Conservation (phyloP, 2,888 invertebrate genomes). For the Autographa pulchrina region DNA sequence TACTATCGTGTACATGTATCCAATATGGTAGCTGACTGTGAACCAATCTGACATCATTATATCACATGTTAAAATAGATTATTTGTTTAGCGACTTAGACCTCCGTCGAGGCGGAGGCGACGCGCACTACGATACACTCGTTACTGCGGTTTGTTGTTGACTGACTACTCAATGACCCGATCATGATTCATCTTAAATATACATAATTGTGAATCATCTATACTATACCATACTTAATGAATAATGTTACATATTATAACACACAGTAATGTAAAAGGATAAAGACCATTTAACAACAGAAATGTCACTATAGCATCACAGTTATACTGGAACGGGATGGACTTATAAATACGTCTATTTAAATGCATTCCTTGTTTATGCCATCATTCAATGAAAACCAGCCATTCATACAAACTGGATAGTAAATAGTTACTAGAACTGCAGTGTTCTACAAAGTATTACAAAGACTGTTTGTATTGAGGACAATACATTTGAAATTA, state of each 20-base stretch:
- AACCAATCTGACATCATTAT: constrained; percentile 86
- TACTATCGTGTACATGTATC: constrained; percentile 87
- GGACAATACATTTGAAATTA: not conserved
- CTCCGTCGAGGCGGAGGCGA: constrained; percentile 68
- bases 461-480: not conserved
- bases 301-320: constrained; percentile 39
- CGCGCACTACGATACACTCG: constrained; percentile 75
- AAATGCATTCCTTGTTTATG: constrained; percentile 47
- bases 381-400: constrained; percentile 46
- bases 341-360: constrained; percentile 39
- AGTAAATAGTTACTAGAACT: constrained; percentile 36
- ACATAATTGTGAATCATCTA: constrained; percentile 82
- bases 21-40: constrained; percentile 80
- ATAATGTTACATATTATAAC: constrained; percentile 64
- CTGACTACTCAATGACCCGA: constrained; percentile 80
- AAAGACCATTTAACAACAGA: constrained; percentile 31
- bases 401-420: constrained; percentile 48
- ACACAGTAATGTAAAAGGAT: constrained; percentile 57
- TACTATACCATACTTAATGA: constrained; percentile 72
- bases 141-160: constrained; percentile 81
- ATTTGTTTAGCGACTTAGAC: constrained; percentile 82
- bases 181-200: constrained; percentile 83
- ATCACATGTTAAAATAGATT: constrained; percentile 87
- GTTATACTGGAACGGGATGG: constrained; percentile 20
- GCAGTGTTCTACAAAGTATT: constrained; percentile 8